phyloP scores from a whole-genome alignment of 2,888 invertebrate genomes.

The Acanthosepion esculentum region DNA sequence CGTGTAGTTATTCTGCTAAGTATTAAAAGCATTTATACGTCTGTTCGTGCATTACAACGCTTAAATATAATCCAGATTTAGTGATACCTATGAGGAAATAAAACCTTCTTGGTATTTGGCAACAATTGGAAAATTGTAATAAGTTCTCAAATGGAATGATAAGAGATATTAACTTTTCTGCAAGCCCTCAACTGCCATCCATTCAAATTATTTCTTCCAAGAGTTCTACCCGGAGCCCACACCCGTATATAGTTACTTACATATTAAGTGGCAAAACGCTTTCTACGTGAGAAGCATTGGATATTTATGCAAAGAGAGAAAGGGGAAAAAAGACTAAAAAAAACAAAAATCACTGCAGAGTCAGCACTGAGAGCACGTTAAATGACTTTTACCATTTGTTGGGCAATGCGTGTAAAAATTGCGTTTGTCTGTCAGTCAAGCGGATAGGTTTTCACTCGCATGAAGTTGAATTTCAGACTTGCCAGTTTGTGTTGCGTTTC shows the following conservation, averaged over 20 bases:
- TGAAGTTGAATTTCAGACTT: neutral
- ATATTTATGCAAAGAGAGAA: neutral
- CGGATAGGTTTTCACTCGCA: neutral
- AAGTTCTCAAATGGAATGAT: neutral
- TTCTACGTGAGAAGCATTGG: neutral
- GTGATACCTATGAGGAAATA: neutral
- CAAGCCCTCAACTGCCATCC: neutral
- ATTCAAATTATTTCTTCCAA: neutral
- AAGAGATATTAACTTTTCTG: neutral
- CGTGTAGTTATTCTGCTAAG: neutral
- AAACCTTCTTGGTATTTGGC: neutral
- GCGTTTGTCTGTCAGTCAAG: neutral
- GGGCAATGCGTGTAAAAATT: neutral
- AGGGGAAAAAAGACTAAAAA: no score
- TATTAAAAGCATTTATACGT: neutral
- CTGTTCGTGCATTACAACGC: no score
- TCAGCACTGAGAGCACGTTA: neutral
- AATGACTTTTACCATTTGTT: neutral
- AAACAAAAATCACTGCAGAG: neutral
- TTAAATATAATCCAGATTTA: neutral
- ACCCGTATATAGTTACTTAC: neutral
- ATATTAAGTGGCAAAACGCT: constrained; percentile 16
- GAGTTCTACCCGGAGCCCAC: neutral
- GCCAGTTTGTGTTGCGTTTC: neutral
- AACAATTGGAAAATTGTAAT: neutral